These are phyloP conservation scores for Mastigias papua DNA, from an alignment of 30 jellyfish, hydroid and myxozoan species.

Conservation along the genomic window DNA sequence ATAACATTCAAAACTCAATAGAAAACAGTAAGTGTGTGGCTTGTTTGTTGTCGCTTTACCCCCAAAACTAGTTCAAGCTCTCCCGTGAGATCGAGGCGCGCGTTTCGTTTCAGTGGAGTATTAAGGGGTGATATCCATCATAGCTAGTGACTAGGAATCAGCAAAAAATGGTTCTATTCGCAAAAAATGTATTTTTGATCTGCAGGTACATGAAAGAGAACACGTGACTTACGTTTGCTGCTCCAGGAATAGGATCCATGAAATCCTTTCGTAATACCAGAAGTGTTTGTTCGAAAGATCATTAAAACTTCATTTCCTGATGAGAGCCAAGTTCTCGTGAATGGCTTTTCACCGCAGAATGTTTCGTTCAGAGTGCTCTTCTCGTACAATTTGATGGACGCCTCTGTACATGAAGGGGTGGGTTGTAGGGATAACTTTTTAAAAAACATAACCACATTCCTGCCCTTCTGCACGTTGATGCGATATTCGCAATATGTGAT, in stretches of 20 bases:
- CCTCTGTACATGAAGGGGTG: background rate
- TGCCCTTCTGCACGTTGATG: background rate
- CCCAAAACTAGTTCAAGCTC: too few relatives aligned
- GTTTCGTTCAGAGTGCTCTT: constrained; percentile 4
- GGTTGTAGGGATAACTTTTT: background rate
- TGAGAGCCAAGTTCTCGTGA: background rate
- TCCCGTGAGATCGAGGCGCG: background rate
- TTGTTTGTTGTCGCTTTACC: too few relatives aligned
- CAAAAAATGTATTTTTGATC: background rate
- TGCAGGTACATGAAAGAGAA: background rate
- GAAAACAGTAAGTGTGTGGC: too few relatives aligned
- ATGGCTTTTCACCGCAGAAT: constrained; percentile 6
- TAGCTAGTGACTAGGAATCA: background rate
- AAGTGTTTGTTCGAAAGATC: background rate
- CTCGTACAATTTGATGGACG: constrained; percentile 5
- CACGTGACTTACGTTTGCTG: background rate
- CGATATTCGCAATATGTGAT: background rate
- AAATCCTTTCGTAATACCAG: background rate
- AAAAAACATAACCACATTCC: background rate
- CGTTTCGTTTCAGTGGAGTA: background rate
- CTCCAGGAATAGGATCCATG: background rate
- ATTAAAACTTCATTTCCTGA: background rate
- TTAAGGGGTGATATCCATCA: background rate
- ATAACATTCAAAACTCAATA: too few relatives aligned
- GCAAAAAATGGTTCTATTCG: background rate